Evolutionary conservation across 2,113 vertebrate genomes (phyloP).

Genomic region (Nymphicus hollandicus): DNA sequence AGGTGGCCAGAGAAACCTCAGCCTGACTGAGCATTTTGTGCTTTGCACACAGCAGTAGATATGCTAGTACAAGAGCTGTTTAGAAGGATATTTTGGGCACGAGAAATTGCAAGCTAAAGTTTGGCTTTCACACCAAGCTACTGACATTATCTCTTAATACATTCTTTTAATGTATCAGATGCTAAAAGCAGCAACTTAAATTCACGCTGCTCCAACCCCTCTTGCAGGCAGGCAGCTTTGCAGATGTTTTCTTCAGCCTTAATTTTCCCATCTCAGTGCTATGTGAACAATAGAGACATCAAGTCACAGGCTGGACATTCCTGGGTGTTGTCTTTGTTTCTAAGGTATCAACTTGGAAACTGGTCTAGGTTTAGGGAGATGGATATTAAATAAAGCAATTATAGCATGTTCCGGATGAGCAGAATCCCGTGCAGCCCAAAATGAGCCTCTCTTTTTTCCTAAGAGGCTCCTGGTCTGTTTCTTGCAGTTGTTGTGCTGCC

Average conservation of each 20-base stretch:
- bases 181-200: neutral
- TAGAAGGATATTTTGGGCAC: neutral
- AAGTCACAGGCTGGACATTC: neutral
- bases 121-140: neutral
- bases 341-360: neutral
- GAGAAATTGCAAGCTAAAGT: neutral
- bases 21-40: neutral
- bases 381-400: neutral
- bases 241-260: neutral
- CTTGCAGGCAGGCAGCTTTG: neutral
- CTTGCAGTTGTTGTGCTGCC: neutral
- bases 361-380: neutral
- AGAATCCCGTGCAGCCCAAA: neutral
- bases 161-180: neutral
- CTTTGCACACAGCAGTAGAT: neutral
- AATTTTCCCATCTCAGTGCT: neutral
- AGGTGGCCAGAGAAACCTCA: neutral
- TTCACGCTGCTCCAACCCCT: neutral
- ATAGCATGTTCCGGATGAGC: neutral
- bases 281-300: neutral
- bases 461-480: neutral
- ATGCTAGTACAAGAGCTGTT: neutral
- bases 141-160: neutral
- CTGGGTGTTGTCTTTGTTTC: neutral
- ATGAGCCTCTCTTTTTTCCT: neutral